Percentiles rank a stretch among this genome's conserved stretches.
Evolutionary conservation across 1,140 invertebrate species (phyloP).

Genomic region (Myzus persicae): DNA sequence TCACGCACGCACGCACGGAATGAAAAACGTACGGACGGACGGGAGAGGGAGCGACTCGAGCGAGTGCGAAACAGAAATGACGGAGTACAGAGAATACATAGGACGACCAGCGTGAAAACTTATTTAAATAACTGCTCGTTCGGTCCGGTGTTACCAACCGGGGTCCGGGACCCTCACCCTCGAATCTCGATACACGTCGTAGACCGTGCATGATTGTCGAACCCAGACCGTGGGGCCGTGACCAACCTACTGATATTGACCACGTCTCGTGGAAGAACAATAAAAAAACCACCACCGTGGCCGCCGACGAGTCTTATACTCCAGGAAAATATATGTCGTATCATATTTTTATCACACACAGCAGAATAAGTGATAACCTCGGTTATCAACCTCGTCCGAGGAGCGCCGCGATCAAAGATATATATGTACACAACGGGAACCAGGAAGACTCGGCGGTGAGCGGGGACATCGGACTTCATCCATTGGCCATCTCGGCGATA

Average conservation of each 20-base stretch:
- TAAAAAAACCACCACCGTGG: neutral
- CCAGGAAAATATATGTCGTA: neutral
- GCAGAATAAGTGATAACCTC: neutral
- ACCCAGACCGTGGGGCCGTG: neutral
- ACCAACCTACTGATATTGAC: neutral
- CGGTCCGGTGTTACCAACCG: neutral
- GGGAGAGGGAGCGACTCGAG: neutral
- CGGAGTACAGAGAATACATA: neutral
- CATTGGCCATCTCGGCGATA: neutral
- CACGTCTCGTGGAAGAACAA: neutral
- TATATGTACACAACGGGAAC: neutral
- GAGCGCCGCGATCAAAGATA: neutral
- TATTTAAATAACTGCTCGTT: constrained; percentile 5
- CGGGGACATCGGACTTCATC: neutral
- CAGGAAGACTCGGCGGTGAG: neutral
- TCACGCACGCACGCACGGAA: neutral
- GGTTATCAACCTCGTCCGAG: neutral
- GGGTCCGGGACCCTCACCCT: neutral
- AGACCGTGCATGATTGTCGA: neutral
- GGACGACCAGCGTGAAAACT: neutral
- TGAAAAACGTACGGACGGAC: neutral
- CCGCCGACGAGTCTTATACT: neutral
- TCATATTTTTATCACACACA: neutral
- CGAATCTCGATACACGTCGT: neutral
- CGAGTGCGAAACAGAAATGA: constrained; percentile 42